Evolutionary conservation across 2,113 vertebrate genomes (phyloP).

Genomic region (Silurus glanis): DNA sequence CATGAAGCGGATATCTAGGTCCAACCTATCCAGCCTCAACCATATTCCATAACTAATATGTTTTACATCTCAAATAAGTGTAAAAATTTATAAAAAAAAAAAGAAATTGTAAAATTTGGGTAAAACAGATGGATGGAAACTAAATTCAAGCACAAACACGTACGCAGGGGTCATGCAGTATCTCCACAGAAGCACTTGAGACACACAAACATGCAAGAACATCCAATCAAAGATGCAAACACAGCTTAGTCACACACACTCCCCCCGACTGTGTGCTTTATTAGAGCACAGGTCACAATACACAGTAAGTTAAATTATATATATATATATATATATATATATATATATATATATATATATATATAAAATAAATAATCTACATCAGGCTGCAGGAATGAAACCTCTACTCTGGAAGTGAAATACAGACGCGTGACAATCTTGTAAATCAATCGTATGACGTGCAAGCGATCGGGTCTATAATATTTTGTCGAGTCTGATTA

Average conservation of each 20-base stretch:
- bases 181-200: constrained; percentile 48
- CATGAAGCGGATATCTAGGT: neutral
- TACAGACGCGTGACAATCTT: neutral
- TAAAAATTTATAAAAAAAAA: neutral
- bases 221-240: constrained; percentile 35
- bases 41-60: neutral
- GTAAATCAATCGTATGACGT: neutral
- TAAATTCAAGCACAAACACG: constrained; percentile 33
- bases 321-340: too few species aligned
- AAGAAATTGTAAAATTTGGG: neutral
- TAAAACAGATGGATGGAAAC: constrained; percentile 27
- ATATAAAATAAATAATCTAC: too few species aligned
- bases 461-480: neutral
- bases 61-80: neutral
- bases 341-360: too few species aligned
- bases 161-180: constrained; percentile 35
- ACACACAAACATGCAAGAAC: constrained; percentile 43
- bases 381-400: constrained; percentile 80
- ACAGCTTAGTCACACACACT: constrained; percentile 35
- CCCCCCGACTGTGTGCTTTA: neutral
- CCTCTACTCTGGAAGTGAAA: constrained; percentile 73
- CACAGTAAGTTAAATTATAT: constrained; percentile 43
- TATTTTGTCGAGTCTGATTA: neutral
- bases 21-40: neutral
- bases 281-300: constrained; percentile 47